phyloP scores from a whole-genome alignment of 2,888 invertebrate species.

The Fragum sueziense region DNA sequence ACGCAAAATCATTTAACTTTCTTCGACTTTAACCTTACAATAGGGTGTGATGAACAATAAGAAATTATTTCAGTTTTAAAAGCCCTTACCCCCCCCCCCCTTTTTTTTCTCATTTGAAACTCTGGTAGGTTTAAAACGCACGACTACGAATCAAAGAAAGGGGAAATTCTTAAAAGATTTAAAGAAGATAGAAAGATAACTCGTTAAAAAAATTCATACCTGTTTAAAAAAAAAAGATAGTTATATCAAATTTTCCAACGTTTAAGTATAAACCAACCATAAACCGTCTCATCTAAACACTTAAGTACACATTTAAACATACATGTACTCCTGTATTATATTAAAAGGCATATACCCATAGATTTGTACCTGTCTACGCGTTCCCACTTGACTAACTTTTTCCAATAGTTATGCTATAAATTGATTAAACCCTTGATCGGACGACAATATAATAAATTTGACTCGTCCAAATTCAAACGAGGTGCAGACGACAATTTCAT shows the following conservation, averaged over 20 bases:
- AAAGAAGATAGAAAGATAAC: no score
- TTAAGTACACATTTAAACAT: conserved; percentile 2
- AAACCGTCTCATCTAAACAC: background rate
- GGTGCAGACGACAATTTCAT: background rate
- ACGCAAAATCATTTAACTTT: no score
- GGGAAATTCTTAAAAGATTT: no score
- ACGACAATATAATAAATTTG: background rate
- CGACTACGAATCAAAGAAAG: no score
- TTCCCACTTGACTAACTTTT: conserved; percentile 19
- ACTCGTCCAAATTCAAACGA: background rate
- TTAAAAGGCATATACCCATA: conserved; percentile 7
- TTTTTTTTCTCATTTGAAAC: no score
- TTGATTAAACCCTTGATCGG: conserved; percentile 4
- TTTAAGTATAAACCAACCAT: background rate
- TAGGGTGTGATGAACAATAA: no score
- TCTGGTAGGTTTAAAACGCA: no score
- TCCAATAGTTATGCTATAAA: background rate
- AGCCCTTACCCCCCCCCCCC: no score
- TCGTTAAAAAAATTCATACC: no score
- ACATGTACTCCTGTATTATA: background rate
- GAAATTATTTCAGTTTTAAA: no score
- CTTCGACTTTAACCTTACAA: no score
- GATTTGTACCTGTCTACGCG: conserved; percentile 9
- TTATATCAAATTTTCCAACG: background rate
- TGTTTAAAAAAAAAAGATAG: background rate